Percentiles rank a stretch among this genome's conserved stretches.
Conservation (phyloP, 2,797 vertebrate genomes). For the Lateolabrax maculatus region DNA sequence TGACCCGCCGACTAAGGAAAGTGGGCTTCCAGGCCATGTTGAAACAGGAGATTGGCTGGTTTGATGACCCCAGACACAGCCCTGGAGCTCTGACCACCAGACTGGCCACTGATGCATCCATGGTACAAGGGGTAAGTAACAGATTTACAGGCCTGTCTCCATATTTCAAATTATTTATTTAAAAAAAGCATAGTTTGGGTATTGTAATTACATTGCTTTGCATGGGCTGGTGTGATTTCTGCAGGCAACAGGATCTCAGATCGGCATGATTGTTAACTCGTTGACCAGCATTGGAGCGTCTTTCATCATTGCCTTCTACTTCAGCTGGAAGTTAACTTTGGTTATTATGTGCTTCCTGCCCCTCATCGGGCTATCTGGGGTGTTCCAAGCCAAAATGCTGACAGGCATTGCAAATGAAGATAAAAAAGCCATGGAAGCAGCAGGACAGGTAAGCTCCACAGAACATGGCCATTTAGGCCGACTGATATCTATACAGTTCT, state of each 20-base stretch:
- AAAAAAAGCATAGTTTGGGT: neutral
- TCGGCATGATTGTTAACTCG: conserved; percentile 87
- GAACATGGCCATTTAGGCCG: neutral
- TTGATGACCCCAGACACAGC: conserved; percentile 85
- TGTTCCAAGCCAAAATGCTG: conserved; percentile 86
- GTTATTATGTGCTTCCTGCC: conserved; percentile 87
- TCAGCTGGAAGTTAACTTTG: conserved; percentile 88
- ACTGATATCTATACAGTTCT: neutral
- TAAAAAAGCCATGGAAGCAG: conserved; percentile 84
- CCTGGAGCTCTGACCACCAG: conserved; percentile 87
- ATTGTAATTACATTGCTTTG: neutral
- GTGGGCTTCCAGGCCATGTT: conserved; percentile 87
- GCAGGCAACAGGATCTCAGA: conserved; percentile 88
- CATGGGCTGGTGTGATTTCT: conserved; percentile 19
- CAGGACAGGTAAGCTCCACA: conserved; percentile 79
- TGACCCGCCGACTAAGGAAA: conserved; percentile 86
- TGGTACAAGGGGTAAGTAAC: conserved; percentile 86
- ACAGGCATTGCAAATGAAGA: conserved; percentile 87
- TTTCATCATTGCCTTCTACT: conserved; percentile 88
- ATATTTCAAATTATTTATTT: conserved; percentile 8
- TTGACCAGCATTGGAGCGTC: conserved; percentile 85
- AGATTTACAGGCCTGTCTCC: neutral
- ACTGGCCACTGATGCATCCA: conserved; percentile 87
- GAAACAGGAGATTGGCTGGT: conserved; percentile 87
- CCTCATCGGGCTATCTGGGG: conserved; percentile 83